Percentiles rank a stretch among this genome's conserved stretches.
Conservation (phyloP, 2,888 invertebrate genomes). For the Drosophila sordidapex region DNA sequence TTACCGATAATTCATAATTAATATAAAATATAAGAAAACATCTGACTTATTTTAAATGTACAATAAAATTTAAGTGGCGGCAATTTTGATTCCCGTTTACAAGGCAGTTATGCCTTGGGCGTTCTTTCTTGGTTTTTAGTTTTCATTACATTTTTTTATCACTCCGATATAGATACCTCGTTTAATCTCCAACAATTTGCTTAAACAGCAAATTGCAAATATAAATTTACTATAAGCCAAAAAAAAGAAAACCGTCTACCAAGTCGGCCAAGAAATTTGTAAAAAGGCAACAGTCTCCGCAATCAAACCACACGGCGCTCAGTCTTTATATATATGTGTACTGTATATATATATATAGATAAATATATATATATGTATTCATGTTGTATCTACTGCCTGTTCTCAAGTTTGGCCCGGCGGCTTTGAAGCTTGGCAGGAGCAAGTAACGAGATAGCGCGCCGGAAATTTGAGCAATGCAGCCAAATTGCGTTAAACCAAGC, state of each 20-base stretch:
- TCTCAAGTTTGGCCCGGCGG: conserved; percentile 37
- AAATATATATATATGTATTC: not conserved
- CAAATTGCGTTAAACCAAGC: conserved; percentile 78
- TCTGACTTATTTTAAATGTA: not conserved
- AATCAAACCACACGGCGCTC: conserved; percentile 21
- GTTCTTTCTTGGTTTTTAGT: not conserved
- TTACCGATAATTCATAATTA: too few species aligned
- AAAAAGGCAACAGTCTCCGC: conserved; percentile 5
- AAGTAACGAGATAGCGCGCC: conserved; percentile 66
- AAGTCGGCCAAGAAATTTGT: not conserved
- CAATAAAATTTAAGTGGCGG: not conserved
- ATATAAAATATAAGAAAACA: not conserved
- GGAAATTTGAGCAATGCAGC: conserved; percentile 79
- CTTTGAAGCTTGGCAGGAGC: conserved; percentile 28
- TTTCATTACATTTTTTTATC: not conserved
- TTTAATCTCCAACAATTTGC: not conserved
- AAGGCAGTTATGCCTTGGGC: not conserved
- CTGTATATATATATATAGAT: not conserved
- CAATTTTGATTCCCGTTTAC: not conserved
- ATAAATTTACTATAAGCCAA: not conserved
- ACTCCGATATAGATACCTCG: not conserved
- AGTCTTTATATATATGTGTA: conserved; percentile 4
- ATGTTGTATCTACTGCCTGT: conserved; percentile 9
- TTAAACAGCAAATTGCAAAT: conserved; percentile 3
- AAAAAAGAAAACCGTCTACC: not conserved